Conservation (phyloP, 1,140 invertebrate genomes). For the Eumaeus atala region DNA sequence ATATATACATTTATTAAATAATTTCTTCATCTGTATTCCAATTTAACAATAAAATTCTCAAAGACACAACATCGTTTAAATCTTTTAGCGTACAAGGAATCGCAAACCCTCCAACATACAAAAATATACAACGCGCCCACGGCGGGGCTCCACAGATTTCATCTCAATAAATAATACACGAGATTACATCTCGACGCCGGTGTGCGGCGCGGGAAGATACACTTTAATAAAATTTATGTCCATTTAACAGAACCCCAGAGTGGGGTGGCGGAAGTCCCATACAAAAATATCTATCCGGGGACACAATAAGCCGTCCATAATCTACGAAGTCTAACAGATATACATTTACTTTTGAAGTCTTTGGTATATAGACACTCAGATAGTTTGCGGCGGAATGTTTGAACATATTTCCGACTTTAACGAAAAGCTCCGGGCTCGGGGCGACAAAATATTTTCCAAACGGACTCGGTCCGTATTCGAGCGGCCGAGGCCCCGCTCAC, state of each 20-base stretch:
- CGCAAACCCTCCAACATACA: conserved; percentile 36
- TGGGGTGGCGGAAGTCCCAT: background rate
- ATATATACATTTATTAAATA: conserved; percentile 73
- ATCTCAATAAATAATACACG: conserved; percentile 8
- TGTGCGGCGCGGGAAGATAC: conserved; percentile 3
- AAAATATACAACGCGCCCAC: conserved; percentile 37
- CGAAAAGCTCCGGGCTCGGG: background rate
- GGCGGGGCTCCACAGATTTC: conserved; percentile 10
- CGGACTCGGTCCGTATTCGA: background rate
- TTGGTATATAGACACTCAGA: conserved; percentile 32
- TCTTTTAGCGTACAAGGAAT: conserved; percentile 54
- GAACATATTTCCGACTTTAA: conserved; percentile 20
- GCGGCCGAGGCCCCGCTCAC: conserved; percentile 7
- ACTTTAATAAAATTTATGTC: conserved; percentile 9
- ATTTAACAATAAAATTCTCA: conserved; percentile 73
- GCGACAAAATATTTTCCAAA: conserved; percentile 31
- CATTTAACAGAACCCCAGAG: conserved; percentile 3
- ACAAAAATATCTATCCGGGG: background rate
- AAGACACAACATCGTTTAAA: conserved; percentile 71
- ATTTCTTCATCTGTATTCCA: conserved; percentile 70
- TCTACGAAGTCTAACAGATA: conserved; percentile 9
- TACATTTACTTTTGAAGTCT: conserved; percentile 25
- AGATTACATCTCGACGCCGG: conserved; percentile 8
- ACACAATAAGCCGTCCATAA: background rate
- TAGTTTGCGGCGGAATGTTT: conserved; percentile 29